Conservation (phyloP, 1,140 invertebrate species). For the Drosophila obscura region DNA sequence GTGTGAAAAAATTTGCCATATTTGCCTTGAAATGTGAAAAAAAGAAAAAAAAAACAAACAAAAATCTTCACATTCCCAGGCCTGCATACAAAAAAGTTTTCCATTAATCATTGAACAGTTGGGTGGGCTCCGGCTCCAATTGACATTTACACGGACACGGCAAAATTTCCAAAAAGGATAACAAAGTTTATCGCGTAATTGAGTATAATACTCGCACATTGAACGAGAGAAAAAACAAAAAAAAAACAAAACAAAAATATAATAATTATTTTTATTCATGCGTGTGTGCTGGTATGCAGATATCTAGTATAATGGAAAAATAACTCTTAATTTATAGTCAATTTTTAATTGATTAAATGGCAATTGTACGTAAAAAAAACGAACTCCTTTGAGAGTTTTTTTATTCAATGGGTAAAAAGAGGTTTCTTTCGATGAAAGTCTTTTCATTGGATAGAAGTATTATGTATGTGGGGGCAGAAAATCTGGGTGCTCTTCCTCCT, state of each 20-base stretch:
- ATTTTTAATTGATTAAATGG: too few relatives aligned
- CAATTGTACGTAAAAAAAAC: too few relatives aligned
- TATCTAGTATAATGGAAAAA: too few relatives aligned
- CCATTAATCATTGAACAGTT: slow-evolving; percentile 32
- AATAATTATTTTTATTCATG: neutral
- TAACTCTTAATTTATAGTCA: too few relatives aligned
- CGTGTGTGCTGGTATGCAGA: too few relatives aligned
- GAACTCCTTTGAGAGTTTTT: too few relatives aligned
- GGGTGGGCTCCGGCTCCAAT: slow-evolving; percentile 1
- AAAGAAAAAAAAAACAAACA: neutral
- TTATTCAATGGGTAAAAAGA: too few relatives aligned
- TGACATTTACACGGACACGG: slow-evolving; percentile 40
- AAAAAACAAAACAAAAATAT: slow-evolving; percentile 9
- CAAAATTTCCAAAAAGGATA: slow-evolving; percentile 24
- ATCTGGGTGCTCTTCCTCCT: too few relatives aligned
- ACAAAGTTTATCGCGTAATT: slow-evolving; percentile 22
- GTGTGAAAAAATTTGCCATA: slow-evolving; percentile 32
- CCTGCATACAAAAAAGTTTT: slow-evolving; percentile 12
- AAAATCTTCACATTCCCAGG: neutral
- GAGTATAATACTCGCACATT: slow-evolving; percentile 3
- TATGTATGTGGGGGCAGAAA: too few relatives aligned
- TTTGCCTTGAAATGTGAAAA: slow-evolving; percentile 17
- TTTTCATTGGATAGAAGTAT: too few relatives aligned
- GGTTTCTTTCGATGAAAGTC: neutral
- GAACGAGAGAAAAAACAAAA: slow-evolving; percentile 1